A percentile compares a stretch with the other conserved stretches of the same genome.
Conservation (phyloP, 1,140 invertebrate species). For the Bemisia tabaci region DNA sequence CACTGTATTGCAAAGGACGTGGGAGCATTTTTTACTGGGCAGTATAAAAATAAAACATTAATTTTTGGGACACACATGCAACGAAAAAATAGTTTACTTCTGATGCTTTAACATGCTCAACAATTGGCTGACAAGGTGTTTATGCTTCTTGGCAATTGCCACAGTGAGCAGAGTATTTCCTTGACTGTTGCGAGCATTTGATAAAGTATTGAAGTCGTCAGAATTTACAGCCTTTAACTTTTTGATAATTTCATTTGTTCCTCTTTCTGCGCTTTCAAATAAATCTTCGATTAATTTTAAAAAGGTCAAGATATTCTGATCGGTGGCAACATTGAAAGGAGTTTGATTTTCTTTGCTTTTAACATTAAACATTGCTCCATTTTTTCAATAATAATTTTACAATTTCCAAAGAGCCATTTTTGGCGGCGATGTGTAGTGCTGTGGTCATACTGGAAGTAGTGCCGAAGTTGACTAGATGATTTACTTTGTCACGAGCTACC, state of each 20-base stretch:
- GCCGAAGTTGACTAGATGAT: background rate
- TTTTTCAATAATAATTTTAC: constrained; percentile 30
- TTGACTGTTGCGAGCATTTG: constrained; percentile 14
- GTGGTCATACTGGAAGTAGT: background rate
- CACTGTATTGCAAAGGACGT: too few species aligned
- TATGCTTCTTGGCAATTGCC: background rate
- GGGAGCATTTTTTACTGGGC: too few species aligned
- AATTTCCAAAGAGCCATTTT: constrained; percentile 17
- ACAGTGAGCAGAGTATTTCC: background rate
- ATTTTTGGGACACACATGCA: too few species aligned
- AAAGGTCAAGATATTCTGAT: background rate
- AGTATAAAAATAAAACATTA: too few species aligned
- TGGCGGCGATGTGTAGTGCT: constrained; percentile 14
- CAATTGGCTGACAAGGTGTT: background rate
- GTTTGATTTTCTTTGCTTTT: background rate
- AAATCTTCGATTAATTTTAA: background rate
- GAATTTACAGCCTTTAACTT: constrained; percentile 12
- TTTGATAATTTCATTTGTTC: constrained; percentile 12
- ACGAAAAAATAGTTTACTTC: background rate
- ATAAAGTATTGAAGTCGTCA: constrained; percentile 13
- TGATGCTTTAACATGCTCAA: background rate
- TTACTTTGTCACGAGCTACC: background rate
- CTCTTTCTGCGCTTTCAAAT: constrained; percentile 12
- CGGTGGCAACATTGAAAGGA: background rate
- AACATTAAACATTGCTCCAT: constrained; percentile 28